phyloP scores from a whole-genome alignment of 2,888 invertebrate genomes.

The Euspilapteryx auroguttella region DNA sequence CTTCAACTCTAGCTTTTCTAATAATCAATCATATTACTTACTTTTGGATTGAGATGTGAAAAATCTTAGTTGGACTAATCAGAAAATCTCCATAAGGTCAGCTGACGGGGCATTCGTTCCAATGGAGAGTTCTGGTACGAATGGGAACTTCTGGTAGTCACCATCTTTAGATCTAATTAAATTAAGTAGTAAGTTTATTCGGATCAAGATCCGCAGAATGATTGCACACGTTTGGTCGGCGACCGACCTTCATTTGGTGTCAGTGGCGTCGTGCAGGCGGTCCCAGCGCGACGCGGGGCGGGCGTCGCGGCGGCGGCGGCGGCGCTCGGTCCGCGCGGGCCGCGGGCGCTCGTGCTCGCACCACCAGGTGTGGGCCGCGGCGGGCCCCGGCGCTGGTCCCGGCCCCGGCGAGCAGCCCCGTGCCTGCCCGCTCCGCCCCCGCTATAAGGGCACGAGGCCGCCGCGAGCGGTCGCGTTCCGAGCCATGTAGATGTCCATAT shows the following conservation, averaged over 20 bases:
- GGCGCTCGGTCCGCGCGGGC: constrained; percentile 11
- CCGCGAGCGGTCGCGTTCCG: constrained; percentile 86
- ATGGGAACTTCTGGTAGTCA: no score
- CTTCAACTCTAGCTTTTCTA: constrained; percentile 1
- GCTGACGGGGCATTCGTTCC: no score
- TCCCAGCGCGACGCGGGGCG: constrained; percentile 8
- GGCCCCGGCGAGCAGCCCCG: constrained; percentile 12
- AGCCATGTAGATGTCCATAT: constrained; percentile 94
- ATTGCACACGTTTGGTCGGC: no score
- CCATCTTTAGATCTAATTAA: no score
- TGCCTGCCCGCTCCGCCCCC: constrained; percentile 11
- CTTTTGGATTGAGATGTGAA: no score
- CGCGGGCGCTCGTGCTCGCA: constrained; percentile 19
- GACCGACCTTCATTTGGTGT: no score
- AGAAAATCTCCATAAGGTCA: no score
- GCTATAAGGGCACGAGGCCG: constrained; percentile 81
- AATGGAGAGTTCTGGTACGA: no score
- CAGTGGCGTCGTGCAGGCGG: constrained; percentile 6
- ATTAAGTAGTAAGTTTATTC: no score
- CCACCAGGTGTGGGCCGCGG: constrained; percentile 22
- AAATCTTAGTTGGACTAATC: no score
- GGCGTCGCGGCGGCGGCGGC: constrained; percentile 4
- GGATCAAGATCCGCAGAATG: no score
- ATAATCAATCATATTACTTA: no score
- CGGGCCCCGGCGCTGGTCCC: constrained; percentile 16